Base-by-base conservation (phyloP, 2,113 vertebrate species). In the Leptocoma aspasia region DNA sequence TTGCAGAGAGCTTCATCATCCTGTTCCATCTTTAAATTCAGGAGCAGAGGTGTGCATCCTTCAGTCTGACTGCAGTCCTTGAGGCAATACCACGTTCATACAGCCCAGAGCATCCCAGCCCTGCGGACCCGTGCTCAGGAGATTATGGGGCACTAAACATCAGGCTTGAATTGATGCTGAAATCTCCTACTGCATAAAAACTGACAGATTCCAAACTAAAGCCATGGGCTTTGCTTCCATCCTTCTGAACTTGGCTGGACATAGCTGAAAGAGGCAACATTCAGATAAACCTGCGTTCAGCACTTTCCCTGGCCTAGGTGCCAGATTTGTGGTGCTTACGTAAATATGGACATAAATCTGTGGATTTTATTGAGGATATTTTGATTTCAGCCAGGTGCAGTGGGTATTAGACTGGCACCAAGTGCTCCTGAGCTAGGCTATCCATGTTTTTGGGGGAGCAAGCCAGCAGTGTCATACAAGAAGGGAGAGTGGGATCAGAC, bases 21-120 rank as follows among this genome's bases (percentile, higher is more conserved):
- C 81, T 57, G n/a, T 33, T 72, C 35, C 47, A 33, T 41, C 49
- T 50, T 42, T 24, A 22, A 33, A 19, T 35, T 45, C 49, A 42
- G 63, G 64, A 84, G 6, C 33, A 13, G 27, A 26, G 5, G 6
- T 26, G 23, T 86, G 63, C 84, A 76, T 44, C 65, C 37, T 70
- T 54, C 52, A 49, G 31, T 24, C 30, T 59, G 54, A 11, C 83
- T 56, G 84, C 59, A 44, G 49, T 6, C 8, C 6, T 2, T 16
- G 93, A 35, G 61, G 19, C 1, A 2, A 2, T 5, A 3, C 31
- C 59, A 22, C 0, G 0, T 9, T 39, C 64, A 9, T 1, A 4
- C 16, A 60, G 66, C 42, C 21, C 64, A 17, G 63, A 50, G 60
- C 86, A 56, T 19, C 39, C 45, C 13, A 3, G 30, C 44, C 10